phyloP scores from a whole-genome alignment of 1,140 invertebrate species.

The Eufriesea mexicana region DNA sequence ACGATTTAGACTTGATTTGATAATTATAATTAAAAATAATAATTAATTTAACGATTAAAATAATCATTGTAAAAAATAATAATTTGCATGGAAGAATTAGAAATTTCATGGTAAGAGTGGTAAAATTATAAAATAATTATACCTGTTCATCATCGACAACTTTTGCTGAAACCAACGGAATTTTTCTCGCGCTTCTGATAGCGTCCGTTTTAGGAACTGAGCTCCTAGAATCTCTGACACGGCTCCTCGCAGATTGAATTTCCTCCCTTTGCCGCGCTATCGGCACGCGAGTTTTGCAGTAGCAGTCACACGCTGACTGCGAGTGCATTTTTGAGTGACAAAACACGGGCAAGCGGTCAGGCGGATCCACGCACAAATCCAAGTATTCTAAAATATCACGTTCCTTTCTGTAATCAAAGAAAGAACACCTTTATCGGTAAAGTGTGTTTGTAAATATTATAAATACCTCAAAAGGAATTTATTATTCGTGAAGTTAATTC shows the following conservation, averaged over 20 bases:
- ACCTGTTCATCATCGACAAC: slow-evolving; percentile 21
- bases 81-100: too few species aligned
- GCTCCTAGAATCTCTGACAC: background rate
- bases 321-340: slow-evolving; percentile 4
- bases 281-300: slow-evolving; percentile 21
- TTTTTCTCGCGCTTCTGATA: background rate
- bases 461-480: background rate
- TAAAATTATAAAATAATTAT: background rate
- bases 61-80: too few species aligned
- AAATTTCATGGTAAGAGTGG: too few species aligned
- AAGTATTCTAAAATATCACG: slow-evolving; percentile 13
- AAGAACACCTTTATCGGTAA: background rate
- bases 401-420: background rate
- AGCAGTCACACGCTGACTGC: slow-evolving; percentile 17
- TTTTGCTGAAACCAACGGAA: background rate
- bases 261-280: background rate
- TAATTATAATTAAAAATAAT: too few species aligned
- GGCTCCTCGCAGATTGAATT: background rate
- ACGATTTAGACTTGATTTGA: too few species aligned
- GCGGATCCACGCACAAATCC: background rate
- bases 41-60: too few species aligned
- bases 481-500: too few species aligned
- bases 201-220: background rate
- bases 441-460: background rate
- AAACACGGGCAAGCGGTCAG: background rate